A percentile compares a stretch with the other conserved stretches of the same genome.
Evolutionary conservation across 2,797 vertebrate genomes (phyloP).

Genomic region (Coendou prehensilis): DNA sequence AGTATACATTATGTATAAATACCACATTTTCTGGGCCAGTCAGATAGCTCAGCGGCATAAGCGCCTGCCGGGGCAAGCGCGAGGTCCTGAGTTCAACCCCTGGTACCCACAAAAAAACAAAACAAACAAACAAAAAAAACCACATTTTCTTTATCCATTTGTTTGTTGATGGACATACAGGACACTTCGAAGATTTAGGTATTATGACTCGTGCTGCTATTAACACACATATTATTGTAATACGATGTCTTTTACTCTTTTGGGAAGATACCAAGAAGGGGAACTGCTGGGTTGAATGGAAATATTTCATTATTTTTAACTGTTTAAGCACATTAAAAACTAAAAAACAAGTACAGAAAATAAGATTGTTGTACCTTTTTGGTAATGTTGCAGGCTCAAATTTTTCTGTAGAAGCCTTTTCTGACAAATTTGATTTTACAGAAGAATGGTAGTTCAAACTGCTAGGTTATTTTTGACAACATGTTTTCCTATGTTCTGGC

Average conservation of each 20-base stretch:
- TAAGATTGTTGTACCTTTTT: conserved; percentile 36
- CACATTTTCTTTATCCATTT: neutral
- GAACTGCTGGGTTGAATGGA: neutral
- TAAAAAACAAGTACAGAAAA: conserved; percentile 65
- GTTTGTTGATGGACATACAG: neutral
- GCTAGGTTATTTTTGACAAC: conserved; percentile 37
- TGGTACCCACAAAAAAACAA: no score
- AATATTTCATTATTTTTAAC: conserved; percentile 35
- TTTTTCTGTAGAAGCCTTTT: conserved; percentile 57
- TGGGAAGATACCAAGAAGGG: neutral
- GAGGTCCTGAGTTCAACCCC: no score
- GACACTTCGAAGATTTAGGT: neutral
- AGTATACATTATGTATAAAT: neutral
- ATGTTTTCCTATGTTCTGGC: conserved; percentile 40
- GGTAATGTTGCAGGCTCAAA: conserved; percentile 44
- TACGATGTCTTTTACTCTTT: neutral
- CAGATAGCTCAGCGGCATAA: no score
- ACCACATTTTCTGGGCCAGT: neutral
- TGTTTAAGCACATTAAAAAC: conserved; percentile 61
- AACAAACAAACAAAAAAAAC: no score
- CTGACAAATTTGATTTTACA: conserved; percentile 64
- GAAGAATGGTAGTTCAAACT: conserved; percentile 54
- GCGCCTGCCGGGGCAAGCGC: no score
- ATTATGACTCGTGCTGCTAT: neutral
- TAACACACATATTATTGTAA: neutral